phyloP scores from a whole-genome alignment of 2,797 vertebrate species.

The Poliocrania exsul region DNA sequence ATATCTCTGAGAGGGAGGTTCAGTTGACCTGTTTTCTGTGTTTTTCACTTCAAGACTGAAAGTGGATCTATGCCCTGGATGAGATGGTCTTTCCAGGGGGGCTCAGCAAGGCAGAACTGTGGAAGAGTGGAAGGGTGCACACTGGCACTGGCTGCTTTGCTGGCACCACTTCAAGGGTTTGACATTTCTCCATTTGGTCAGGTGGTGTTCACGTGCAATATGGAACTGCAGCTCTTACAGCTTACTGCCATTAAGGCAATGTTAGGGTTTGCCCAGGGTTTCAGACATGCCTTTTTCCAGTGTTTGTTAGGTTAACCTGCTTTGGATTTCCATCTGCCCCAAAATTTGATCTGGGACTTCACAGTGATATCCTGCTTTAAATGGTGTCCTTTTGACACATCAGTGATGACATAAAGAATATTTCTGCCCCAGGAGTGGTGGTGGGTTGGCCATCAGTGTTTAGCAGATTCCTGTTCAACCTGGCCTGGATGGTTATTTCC shows the following conservation, averaged over 20 bases:
- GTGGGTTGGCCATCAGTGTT: background rate
- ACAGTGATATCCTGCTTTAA: background rate
- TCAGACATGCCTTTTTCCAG: accelerated
- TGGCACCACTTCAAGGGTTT: accelerated
- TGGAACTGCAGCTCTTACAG: background rate
- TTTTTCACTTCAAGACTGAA: background rate
- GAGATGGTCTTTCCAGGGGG: background rate
- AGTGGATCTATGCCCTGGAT: background rate
- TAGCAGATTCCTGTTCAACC: background rate
- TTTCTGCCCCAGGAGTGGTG: background rate
- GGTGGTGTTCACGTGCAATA: background rate
- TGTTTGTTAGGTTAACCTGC: background rate
- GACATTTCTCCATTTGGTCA: background rate
- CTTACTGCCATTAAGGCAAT: background rate
- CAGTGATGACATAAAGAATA: background rate
- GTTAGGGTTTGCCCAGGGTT: background rate
- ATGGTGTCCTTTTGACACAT: background rate
- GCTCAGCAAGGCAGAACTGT: background rate
- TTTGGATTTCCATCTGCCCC: background rate
- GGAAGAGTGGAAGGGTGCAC: background rate
- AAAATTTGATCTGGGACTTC: background rate
- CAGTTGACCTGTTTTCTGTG: background rate
- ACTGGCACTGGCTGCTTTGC: background rate
- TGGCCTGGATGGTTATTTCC: background rate
- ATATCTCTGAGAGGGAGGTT: background rate